These are phyloP conservation scores for Megathymus violae DNA, from an alignment of 1,140 invertebrate genomes.

Conservation along the genomic window DNA sequence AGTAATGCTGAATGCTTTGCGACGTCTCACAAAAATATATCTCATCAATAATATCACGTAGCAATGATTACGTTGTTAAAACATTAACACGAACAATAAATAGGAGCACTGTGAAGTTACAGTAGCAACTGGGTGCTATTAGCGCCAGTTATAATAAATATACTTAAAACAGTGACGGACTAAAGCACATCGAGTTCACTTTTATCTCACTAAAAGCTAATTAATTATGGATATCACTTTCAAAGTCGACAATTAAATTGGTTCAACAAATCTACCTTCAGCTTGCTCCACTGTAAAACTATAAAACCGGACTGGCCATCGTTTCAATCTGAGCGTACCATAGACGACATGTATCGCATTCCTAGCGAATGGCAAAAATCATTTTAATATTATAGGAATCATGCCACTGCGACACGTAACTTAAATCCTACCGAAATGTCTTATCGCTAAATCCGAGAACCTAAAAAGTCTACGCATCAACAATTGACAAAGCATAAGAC, in stretches of 20 bases:
- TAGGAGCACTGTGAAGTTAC: conserved; percentile 14
- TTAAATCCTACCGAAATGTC: conserved; percentile 21
- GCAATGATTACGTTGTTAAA: conserved; percentile 40
- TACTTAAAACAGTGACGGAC: conserved; percentile 4
- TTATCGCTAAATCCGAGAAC: conserved; percentile 20
- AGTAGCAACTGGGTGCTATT: conserved; percentile 8
- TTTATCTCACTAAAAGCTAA: conserved; percentile 17
- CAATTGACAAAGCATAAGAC: conserved; percentile 35
- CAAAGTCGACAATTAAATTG: conserved; percentile 3
- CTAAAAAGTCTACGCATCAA: conserved; percentile 29
- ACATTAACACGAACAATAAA: conserved; percentile 16
- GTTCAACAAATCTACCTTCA: conserved; percentile 2
- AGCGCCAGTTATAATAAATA: conserved; percentile 31
- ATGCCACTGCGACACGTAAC: conserved; percentile 7
- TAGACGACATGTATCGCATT: too few species aligned
- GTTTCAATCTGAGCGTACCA: conserved; percentile 9
- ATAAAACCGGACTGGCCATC: conserved; percentile 26
- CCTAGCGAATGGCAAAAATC: background rate
- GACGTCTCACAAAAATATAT: conserved; percentile 65
- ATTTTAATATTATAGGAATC: conserved; percentile 19
- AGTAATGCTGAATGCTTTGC: conserved; percentile 41
- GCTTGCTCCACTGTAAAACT: conserved; percentile 4
- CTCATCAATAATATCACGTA: conserved; percentile 57
- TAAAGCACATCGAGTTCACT: conserved; percentile 6
- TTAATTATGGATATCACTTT: background rate